A percentile compares a stretch with the other conserved stretches of the same genome.
Evolutionary conservation across 35 echinoderm and acorn worm species (phyloP).

Genomic region (Acanthaster planci): DNA sequence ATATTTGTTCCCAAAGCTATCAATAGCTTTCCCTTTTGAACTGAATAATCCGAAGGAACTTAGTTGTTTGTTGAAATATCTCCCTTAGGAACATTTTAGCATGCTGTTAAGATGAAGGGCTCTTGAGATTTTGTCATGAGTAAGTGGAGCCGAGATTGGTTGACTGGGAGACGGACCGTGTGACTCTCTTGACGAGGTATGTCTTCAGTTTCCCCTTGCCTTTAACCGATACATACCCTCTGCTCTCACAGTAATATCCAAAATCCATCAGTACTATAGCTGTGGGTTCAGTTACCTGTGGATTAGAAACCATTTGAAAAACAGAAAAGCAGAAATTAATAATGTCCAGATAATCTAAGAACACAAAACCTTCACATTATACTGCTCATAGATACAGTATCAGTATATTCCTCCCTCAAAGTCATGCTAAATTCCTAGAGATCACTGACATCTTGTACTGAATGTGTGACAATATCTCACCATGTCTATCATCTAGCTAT

Average conservation of each 20-base stretch:
- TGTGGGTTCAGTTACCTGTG: constrained; percentile 86
- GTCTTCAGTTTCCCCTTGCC: constrained; percentile 92
- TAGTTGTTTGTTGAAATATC: background rate
- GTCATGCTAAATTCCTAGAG: constrained; percentile 70
- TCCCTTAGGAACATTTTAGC: background rate
- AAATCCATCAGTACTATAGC: constrained; percentile 74
- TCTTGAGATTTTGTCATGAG: constrained; percentile 45
- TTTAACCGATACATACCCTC: constrained; percentile 82
- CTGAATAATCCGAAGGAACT: background rate
- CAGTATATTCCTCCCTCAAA: too few relatives aligned
- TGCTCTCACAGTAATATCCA: constrained; percentile 73
- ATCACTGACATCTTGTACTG: background rate
- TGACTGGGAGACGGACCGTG: constrained; percentile 70
- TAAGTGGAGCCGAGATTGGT: constrained; percentile 75
- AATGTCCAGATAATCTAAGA: too few relatives aligned
- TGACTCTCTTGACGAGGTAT: constrained; percentile 71
- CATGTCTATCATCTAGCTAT: constrained; percentile 59
- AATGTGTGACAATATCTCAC: background rate
- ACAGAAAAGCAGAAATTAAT: too few relatives aligned
- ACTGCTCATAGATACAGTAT: too few relatives aligned
- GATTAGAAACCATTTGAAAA: background rate
- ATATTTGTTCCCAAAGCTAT: background rate
- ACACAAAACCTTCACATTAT: too few relatives aligned
- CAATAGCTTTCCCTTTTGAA: background rate
- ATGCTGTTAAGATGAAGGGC: background rate